A percentile compares a stretch with the other conserved stretches of the same genome.
Conservation (phyloP, 2,888 invertebrate species). For the Mesorhabditis belari region DNA sequence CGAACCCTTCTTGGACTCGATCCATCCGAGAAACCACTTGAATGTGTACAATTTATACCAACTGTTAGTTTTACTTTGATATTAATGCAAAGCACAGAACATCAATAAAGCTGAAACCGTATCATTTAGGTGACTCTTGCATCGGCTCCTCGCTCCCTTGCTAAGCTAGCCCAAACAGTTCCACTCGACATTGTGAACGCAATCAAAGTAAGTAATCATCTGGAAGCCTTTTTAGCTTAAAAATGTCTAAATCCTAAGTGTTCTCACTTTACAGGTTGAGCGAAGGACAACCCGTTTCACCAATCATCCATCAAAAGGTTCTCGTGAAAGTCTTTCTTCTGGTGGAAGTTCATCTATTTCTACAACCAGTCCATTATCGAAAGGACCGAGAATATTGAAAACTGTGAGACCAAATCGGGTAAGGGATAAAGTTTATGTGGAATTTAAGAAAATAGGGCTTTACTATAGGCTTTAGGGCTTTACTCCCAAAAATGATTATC, state of each 20-base stretch:
- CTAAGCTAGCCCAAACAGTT: slow-evolving; percentile 26
- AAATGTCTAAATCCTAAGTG: too few species aligned
- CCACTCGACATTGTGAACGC: slow-evolving; percentile 22
- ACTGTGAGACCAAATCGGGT: not conserved
- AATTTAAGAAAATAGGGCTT: not conserved
- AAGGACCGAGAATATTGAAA: not conserved
- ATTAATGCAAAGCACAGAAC: too few species aligned
- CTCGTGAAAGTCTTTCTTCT: not conserved
- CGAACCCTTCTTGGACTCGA: slow-evolving; percentile 7
- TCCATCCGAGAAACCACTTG: not conserved
- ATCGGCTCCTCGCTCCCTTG: slow-evolving; percentile 28
- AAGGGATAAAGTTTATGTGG: not conserved
- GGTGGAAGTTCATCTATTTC: too few species aligned
- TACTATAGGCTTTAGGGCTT: not conserved
- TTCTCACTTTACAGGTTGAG: not conserved
- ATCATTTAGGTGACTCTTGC: slow-evolving; percentile 25
- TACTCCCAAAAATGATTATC: not conserved
- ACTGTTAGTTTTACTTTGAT: not conserved
- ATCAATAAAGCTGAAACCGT: not conserved
- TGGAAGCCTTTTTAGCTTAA: too few species aligned
- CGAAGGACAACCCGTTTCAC: too few species aligned
- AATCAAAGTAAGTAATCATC: too few species aligned
- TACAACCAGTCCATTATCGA: not conserved
- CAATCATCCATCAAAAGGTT: too few species aligned
- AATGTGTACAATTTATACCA: not conserved